phyloP scores from a whole-genome alignment of 2,888 invertebrate species.

The Euclidia mi region DNA sequence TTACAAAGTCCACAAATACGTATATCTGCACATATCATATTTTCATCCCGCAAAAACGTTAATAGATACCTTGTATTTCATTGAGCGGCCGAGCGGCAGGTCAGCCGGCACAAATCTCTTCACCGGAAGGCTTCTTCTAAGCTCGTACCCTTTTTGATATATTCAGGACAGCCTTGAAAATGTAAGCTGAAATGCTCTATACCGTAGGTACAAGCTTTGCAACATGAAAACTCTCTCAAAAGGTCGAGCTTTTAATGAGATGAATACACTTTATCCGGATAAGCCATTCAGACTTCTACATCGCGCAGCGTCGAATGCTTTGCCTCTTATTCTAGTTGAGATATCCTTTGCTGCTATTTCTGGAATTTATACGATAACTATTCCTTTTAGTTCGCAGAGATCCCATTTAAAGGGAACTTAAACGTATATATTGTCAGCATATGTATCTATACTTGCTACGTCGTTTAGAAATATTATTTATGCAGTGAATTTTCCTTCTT shows the following conservation, averaged over 20 bases:
- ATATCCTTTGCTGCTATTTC: conserved; percentile 23
- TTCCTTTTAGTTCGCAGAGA: too few relatives aligned
- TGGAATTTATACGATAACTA: conserved; percentile 7
- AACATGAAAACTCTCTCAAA: conserved; percentile 71
- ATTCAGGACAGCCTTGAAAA: conserved; percentile 49
- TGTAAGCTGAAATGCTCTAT: conserved; percentile 39
- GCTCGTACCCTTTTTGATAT: conserved; percentile 41
- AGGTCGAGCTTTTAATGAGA: conserved; percentile 71
- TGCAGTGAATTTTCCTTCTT: too few relatives aligned
- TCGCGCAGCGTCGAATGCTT: conserved; percentile 49
- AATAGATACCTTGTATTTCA: conserved; percentile 7
- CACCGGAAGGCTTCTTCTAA: conserved; percentile 37
- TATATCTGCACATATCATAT: too few relatives aligned
- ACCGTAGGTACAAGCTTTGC: conserved; percentile 44
- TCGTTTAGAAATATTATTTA: too few relatives aligned
- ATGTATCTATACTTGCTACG: too few relatives aligned
- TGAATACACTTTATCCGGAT: conserved; percentile 66
- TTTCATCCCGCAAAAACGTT: too few relatives aligned
- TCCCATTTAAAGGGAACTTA: too few relatives aligned
- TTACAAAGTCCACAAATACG: too few relatives aligned
- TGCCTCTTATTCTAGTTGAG: conserved; percentile 31
- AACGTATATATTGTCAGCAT: neutral
- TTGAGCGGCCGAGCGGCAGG: conserved; percentile 5
- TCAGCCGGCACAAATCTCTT: conserved; percentile 25
- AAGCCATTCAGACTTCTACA: conserved; percentile 58